Percentiles rank a stretch among this genome's conserved stretches.
phyloP scores from a whole-genome alignment of 2,113 vertebrate genomes.

The Pyrgilauda ruficollis region DNA sequence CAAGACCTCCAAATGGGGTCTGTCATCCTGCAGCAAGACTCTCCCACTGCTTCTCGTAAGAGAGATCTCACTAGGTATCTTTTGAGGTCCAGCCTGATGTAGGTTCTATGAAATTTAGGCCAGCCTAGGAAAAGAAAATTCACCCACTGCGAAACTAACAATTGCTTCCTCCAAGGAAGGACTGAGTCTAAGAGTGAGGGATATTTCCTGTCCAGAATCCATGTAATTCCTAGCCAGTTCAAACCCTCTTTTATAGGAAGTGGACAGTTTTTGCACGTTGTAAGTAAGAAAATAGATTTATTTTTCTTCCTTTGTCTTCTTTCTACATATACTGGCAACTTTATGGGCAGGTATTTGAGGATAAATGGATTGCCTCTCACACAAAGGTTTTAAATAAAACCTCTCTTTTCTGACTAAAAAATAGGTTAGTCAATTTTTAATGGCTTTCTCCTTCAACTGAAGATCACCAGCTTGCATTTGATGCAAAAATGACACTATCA shows the following conservation, averaged over 20 bases:
- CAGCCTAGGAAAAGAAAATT: neutral
- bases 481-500: conserved; percentile 44
- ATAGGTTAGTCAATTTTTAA: conserved; percentile 42
- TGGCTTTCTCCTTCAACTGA: conserved; percentile 26
- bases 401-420: conserved; percentile 26
- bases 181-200: neutral
- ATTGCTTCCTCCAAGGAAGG: neutral
- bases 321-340: neutral
- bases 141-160: neutral
- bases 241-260: neutral
- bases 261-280: neutral
- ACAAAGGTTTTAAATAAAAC: conserved; percentile 32
- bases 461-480: conserved; percentile 40
- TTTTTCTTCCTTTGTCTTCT: conserved; percentile 18
- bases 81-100: neutral
- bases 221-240: neutral
- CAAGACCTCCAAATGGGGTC: neutral
- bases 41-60: neutral
- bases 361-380: conserved; percentile 32
- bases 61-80: neutral
- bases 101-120: neutral
- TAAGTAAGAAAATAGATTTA: conserved; percentile 27
- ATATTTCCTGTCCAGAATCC: neutral
- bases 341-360: conserved; percentile 22
- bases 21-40: neutral